Percentiles rank a stretch among this genome's conserved stretches.
These are phyloP conservation scores for Pyrocoelia pectoralis DNA, from an alignment of 2,888 invertebrate species.

Conservation along the genomic window DNA sequence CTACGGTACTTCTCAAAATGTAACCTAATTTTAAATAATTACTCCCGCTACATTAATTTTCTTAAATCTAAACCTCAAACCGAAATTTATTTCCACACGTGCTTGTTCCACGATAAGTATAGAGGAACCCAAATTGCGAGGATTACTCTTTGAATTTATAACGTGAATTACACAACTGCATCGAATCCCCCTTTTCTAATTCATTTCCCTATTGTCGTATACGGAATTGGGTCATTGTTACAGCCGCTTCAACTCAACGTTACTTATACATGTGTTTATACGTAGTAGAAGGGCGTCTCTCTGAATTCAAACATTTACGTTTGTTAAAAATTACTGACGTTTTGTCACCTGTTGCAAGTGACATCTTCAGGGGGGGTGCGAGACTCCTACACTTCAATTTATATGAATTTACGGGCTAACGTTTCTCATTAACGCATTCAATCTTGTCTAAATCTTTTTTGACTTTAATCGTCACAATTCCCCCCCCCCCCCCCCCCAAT, in stretches of 20 bases:
- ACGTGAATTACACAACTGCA: neutral
- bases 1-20: slow-evolving; percentile 22
- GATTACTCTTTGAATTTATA: neutral
- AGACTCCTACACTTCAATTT: too few relatives aligned
- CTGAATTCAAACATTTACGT: too few relatives aligned
- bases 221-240: neutral
- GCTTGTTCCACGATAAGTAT: neutral
- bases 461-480: too few relatives aligned
- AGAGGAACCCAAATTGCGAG: neutral
- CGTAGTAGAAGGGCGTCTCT: neutral
- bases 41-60: slow-evolving; percentile 5
- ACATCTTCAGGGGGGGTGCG: too few relatives aligned
- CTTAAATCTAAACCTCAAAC: neutral
- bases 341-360: too few relatives aligned
- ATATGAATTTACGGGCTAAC: too few relatives aligned
- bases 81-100: neutral
- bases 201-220: neutral
- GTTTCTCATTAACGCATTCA: too few relatives aligned
- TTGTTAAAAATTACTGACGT: too few relatives aligned
- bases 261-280: neutral
- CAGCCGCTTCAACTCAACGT: neutral
- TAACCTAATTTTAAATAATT: slow-evolving; percentile 20
- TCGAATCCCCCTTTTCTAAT: neutral
- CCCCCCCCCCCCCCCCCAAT: too few relatives aligned
- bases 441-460: too few relatives aligned